phyloP scores from a whole-genome alignment of 1,140 invertebrate genomes.

The Brachionus asplanchnoidis region DNA sequence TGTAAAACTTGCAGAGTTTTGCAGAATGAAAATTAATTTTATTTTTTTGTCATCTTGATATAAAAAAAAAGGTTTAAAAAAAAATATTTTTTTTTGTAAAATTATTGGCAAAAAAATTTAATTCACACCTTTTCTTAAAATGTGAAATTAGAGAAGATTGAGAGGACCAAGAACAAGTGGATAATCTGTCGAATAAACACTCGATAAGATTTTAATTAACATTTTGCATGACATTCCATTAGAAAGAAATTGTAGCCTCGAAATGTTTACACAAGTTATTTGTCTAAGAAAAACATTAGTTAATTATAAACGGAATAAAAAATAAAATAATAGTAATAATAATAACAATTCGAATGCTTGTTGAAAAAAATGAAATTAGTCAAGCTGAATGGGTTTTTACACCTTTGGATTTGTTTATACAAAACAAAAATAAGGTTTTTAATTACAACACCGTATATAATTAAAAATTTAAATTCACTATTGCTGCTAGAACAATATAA shows the following conservation, averaged over 20 bases:
- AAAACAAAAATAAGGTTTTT: constrained; percentile 16
- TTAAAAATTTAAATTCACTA: background rate
- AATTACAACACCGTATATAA: constrained; percentile 8
- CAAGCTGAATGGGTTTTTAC: constrained; percentile 33
- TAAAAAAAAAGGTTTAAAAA: too few species aligned
- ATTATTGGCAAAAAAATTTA: background rate
- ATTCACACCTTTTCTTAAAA: background rate
- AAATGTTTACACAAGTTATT: constrained; percentile 13
- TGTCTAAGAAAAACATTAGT: constrained; percentile 20
- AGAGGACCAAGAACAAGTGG: background rate
- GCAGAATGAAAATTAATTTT: too few species aligned
- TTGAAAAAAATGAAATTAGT: background rate
- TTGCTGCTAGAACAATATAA: background rate
- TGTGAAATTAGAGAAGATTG: background rate
- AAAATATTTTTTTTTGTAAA: too few species aligned
- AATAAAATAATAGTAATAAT: background rate
- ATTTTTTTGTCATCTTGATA: too few species aligned
- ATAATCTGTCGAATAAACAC: background rate
- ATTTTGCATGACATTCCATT: background rate
- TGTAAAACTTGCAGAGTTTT: too few species aligned
- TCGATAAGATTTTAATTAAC: background rate
- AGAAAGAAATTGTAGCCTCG: background rate
- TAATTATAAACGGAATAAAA: constrained; percentile 27
- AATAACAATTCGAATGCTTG: background rate
- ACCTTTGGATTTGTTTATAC: constrained; percentile 9